Conservation (phyloP, 2,888 invertebrate genomes). For the Xestia sexstrigata region DNA sequence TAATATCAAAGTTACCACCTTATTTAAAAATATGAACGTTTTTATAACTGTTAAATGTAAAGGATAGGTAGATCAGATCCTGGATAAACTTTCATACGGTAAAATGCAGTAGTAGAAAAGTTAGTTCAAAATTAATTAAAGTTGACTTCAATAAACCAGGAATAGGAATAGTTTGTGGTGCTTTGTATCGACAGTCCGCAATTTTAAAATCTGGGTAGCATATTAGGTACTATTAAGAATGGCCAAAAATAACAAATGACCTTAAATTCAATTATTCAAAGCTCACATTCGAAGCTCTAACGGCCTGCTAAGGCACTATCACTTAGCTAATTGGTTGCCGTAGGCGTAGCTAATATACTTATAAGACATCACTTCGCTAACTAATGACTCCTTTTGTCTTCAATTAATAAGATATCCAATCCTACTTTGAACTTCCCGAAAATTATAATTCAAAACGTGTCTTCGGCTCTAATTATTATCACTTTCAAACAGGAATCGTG, state of each 20-base stretch:
- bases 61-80: not conserved
- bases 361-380: conserved; percentile 17
- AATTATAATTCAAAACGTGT: conserved; percentile 37
- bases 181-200: not conserved
- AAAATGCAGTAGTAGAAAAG: not conserved
- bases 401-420: conserved; percentile 29
- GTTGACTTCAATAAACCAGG: not conserved
- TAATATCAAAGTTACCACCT: too few species aligned
- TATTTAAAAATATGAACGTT: not conserved
- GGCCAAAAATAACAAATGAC: conserved; percentile 7
- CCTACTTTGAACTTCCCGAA: conserved; percentile 33
- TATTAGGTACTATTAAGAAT: not conserved
- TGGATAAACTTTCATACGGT: not conserved
- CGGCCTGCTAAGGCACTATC: conserved; percentile 1
- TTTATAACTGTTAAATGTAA: not conserved
- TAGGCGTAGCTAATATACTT: conserved; percentile 6
- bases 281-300: conserved; percentile 17
- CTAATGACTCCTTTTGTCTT: conserved; percentile 41
- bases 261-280: conserved; percentile 22
- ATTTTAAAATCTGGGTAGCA: not conserved
- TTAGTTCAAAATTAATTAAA: not conserved
- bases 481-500: conserved; percentile 44
- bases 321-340: conserved; percentile 55
- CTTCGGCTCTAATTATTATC: conserved; percentile 39
- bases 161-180: not conserved